phyloP scores from a whole-genome alignment of 2,113 vertebrate genomes.

The Corythoichthys haematopterus region DNA sequence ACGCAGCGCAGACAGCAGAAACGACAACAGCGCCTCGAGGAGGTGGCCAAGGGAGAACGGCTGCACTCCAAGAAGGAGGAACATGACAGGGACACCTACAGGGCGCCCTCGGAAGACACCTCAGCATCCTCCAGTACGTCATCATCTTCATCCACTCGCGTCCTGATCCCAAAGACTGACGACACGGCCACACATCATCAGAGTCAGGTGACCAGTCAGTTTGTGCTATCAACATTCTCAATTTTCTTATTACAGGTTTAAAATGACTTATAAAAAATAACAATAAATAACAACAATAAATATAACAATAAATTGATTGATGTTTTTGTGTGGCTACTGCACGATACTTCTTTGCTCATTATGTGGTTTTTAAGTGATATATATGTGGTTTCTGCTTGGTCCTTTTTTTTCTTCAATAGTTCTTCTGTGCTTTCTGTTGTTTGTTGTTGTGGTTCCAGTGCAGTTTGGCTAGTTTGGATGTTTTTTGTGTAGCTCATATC shows the following conservation, averaged over 20 bases:
- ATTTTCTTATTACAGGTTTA: too few relatives aligned
- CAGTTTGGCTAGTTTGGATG: too few relatives aligned
- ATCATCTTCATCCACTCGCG: slow-evolving; percentile 1
- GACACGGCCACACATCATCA: not conserved
- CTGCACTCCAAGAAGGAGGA: slow-evolving; percentile 41
- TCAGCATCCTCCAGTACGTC: slow-evolving; percentile 4
- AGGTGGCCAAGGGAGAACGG: slow-evolving; percentile 41
- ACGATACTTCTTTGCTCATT: too few relatives aligned
- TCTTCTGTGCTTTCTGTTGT: not conserved
- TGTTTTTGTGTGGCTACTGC: too few relatives aligned
- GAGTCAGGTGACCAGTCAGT: not conserved
- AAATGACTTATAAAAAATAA: too few relatives aligned
- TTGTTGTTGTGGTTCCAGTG: not conserved
- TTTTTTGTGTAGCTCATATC: too few relatives aligned
- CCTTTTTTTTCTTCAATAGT: not conserved
- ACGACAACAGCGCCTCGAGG: slow-evolving; percentile 62
- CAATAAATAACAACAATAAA: too few relatives aligned
- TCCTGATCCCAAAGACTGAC: slow-evolving; percentile 31
- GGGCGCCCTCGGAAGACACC: not conserved
- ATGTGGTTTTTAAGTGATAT: too few relatives aligned
- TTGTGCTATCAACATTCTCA: not conserved
- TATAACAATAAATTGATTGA: too few relatives aligned
- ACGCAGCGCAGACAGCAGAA: slow-evolving; percentile 78
- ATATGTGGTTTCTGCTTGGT: too few relatives aligned
- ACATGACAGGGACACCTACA: slow-evolving; percentile 4